Base-by-base conservation (phyloP, 2,888 invertebrate genomes). In the Leptopilina drosophilae region DNA sequence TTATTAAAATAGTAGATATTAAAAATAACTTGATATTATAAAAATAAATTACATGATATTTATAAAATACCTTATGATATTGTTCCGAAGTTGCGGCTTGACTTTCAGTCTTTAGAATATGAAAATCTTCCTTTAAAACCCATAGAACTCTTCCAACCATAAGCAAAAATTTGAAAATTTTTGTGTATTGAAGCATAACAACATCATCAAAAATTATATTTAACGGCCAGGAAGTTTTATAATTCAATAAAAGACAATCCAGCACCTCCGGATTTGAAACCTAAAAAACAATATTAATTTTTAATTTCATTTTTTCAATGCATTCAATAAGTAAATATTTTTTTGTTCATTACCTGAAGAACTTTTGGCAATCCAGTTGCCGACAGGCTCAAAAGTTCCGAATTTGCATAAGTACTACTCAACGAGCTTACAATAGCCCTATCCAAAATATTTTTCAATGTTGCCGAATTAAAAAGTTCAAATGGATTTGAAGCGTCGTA, bases 121-220 rank as follows among this genome's bases (percentile, higher is more conserved):
- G 92, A 91, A 95, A 96, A 85, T 95, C 94, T 85, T 95, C 94
- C 76, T 96, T 95, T 64, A 97, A 90, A 15, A 95, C 94, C 95
- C 96, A 96, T 76, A 95, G 94, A n/a, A 96, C 94, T 78, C 96
- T 93, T 77, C 95, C 94, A 86, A 97, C 94, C 91, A 96, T 96
- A 77, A 97, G 88, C 62, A 97, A 91, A 89, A 96, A 96, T 87
- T 95, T 95, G 88, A 97, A 97, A 0, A 97, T 95, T 85, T 94
- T 94, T 0, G 95, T 94, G 87, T 96, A 97, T 84, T 96, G 94
- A 14, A 93, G 91, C 82, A 97, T 91, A 0, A 95, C 94, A 84
- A 95, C 95, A 0, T 94, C 94, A 8, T 96, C 96, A 77, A 97
- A 90, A 77, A 97, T 93, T 64, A 97, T 94, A 91, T 96, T 97